These are phyloP conservation scores for Scytalopus superciliaris DNA, from an alignment of 2,113 vertebrate species.

Conservation along the genomic window DNA sequence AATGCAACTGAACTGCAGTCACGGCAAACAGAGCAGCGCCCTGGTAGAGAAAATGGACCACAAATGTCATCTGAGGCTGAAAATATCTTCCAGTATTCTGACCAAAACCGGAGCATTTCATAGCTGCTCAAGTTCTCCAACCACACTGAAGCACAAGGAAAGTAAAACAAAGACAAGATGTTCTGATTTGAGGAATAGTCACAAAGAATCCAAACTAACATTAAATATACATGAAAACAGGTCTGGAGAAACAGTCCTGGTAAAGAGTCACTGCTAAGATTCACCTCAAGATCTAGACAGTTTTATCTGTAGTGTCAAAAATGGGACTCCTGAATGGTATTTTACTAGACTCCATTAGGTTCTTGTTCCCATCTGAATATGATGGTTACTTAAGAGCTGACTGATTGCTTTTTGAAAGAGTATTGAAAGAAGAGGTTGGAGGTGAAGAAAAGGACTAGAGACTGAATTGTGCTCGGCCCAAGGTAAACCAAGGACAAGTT, in stretches of 20 bases:
- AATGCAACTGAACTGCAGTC: not conserved
- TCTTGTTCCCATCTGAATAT: not conserved
- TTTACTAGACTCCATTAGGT: not conserved
- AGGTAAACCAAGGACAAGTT: not conserved
- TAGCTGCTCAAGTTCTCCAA: not conserved
- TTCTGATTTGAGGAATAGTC: not conserved
- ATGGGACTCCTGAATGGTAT: not conserved
- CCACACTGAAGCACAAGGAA: not conserved
- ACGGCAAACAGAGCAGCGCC: not conserved
- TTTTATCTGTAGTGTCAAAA: not conserved
- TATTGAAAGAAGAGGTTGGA: not conserved
- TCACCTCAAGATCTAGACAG: not conserved
- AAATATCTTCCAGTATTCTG: not conserved
- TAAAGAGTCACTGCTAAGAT: not conserved
- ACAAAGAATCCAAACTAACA: not conserved
- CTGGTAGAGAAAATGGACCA: rapidly evolving
- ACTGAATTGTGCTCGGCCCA: not conserved
- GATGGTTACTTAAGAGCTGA: not conserved
- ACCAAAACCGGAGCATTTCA: not conserved
- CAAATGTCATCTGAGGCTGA: not conserved
- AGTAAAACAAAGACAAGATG: not conserved
- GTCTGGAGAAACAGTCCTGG: not conserved
- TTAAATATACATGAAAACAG: not conserved
- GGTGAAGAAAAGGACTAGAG: not conserved
- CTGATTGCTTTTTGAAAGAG: not conserved